phyloP scores from a whole-genome alignment of 2,113 vertebrate species.

The Glaucomys volans region DNA sequence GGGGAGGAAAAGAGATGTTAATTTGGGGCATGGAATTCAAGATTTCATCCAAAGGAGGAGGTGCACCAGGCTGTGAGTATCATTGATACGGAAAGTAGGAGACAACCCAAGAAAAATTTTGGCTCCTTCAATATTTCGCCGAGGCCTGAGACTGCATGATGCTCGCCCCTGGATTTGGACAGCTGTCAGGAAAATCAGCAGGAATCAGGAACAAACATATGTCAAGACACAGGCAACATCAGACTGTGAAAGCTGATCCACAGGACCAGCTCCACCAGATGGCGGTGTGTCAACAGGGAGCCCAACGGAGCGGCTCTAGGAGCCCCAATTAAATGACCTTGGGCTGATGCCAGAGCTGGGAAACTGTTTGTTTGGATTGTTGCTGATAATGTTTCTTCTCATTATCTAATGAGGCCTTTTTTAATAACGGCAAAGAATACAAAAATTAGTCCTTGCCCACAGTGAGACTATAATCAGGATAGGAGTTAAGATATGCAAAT shows the following conservation, averaged over 20 bases:
- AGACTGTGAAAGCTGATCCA: background rate
- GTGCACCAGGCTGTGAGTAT: background rate
- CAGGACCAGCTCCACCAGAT: slow-evolving; percentile 64
- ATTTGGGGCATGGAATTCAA: background rate
- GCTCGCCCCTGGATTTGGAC: slow-evolving; percentile 50
- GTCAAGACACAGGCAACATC: slow-evolving; percentile 18
- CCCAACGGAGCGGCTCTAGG: accelerated
- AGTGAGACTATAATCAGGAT: background rate
- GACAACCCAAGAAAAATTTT: background rate
- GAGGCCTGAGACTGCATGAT: background rate
- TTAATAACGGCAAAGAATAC: background rate
- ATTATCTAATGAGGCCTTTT: slow-evolving; percentile 22
- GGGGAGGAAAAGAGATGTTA: background rate
- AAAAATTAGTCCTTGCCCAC: background rate
- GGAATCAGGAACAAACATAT: slow-evolving; percentile 55
- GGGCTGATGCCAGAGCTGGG: background rate
- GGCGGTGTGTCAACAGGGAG: slow-evolving; percentile 62
- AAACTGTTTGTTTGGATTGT: background rate
- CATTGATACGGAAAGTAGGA: background rate
- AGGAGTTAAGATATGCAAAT: background rate
- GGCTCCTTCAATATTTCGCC: background rate
- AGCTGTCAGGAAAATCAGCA: slow-evolving; percentile 59
- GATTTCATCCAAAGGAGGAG: background rate
- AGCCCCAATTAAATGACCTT: background rate
- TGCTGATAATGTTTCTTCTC: slow-evolving; percentile 5